phyloP scores from a whole-genome alignment of 1,140 invertebrate species.

The Phthorimaea operculella region DNA sequence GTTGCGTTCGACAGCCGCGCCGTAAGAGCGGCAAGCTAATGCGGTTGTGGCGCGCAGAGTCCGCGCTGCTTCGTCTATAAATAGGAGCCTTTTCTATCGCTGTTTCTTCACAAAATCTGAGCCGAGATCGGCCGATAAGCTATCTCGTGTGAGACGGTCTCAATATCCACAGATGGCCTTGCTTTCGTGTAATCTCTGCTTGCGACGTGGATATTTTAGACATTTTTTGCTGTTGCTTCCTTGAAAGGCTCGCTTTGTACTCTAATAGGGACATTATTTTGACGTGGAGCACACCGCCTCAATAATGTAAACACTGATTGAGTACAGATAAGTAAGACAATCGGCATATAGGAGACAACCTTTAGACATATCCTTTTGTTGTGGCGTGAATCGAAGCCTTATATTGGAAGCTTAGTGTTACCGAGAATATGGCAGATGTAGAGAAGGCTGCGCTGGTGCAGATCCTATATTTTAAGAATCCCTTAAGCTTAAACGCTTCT shows the following conservation, averaged over 20 bases:
- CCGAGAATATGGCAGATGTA: slow-evolving; percentile 8
- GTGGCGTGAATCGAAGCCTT: slow-evolving; percentile 17
- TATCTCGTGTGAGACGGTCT: slow-evolving; percentile 65
- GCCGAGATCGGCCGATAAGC: slow-evolving; percentile 60
- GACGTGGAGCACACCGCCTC: slow-evolving; percentile 53
- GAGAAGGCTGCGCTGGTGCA: too few species aligned
- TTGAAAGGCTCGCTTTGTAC: slow-evolving; percentile 57
- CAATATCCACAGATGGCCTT: slow-evolving; percentile 67
- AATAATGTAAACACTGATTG: slow-evolving; percentile 66
- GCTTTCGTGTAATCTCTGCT: slow-evolving; percentile 56
- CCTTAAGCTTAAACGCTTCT: too few species aligned
- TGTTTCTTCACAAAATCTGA: slow-evolving; percentile 63
- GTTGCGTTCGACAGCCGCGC: slow-evolving; percentile 44
- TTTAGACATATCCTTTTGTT: slow-evolving; percentile 37
- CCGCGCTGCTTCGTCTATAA: slow-evolving; percentile 59
- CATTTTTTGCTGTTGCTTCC: slow-evolving; percentile 59
- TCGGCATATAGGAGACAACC: slow-evolving; percentile 16
- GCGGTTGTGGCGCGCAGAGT: slow-evolving; percentile 57
- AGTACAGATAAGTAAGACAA: slow-evolving; percentile 64
- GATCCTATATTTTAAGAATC: too few species aligned
- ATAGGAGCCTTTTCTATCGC: slow-evolving; percentile 64
- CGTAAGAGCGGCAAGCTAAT: slow-evolving; percentile 37
- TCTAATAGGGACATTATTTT: slow-evolving; percentile 67
- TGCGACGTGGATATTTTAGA: slow-evolving; percentile 52
- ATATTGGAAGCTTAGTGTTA: background rate